A percentile compares a stretch with the other conserved stretches of the same genome.
phyloP scores from a whole-genome alignment of 2,888 invertebrate genomes.

The Eutolmus rufibarbis region DNA sequence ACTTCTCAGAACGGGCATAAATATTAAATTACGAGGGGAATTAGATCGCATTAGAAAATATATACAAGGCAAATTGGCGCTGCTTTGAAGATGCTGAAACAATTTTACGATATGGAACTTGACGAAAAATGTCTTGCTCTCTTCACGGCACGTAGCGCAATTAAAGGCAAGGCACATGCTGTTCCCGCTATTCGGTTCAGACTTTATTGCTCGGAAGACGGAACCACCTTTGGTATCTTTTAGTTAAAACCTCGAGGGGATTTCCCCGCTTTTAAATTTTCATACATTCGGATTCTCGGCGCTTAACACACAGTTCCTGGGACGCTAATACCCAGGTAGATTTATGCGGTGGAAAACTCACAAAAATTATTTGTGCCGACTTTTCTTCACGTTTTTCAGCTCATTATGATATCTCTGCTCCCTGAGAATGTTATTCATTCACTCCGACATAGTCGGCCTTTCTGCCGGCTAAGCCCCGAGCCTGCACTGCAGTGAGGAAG shows the following conservation, averaged over 20 bases:
- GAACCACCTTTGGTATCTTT: neutral
- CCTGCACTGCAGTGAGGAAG: neutral
- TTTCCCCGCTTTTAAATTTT: neutral
- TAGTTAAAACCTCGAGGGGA: neutral
- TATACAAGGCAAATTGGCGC: slow-evolving; percentile 15
- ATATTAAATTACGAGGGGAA: slow-evolving; percentile 15
- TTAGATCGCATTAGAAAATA: slow-evolving; percentile 16
- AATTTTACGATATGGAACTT: neutral
- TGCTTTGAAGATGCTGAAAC: slow-evolving; percentile 8
- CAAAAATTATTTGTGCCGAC: neutral
- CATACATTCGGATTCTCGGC: neutral
- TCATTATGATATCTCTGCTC: neutral
- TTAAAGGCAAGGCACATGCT: neutral
- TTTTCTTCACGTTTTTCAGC: neutral
- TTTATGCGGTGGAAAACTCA: neutral
- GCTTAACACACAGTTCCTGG: neutral
- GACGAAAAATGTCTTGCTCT: neutral
- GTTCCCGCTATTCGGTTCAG: neutral
- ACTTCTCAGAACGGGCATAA: neutral
- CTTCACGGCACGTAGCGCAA: neutral
- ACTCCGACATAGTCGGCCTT: neutral
- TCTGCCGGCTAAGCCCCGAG: neutral
- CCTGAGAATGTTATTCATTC: neutral
- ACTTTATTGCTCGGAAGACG: neutral
- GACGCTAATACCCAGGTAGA: neutral